These are phyloP conservation scores for Archilochus colubris DNA, from an alignment of 2,113 vertebrate genomes.

Conservation along the genomic window DNA sequence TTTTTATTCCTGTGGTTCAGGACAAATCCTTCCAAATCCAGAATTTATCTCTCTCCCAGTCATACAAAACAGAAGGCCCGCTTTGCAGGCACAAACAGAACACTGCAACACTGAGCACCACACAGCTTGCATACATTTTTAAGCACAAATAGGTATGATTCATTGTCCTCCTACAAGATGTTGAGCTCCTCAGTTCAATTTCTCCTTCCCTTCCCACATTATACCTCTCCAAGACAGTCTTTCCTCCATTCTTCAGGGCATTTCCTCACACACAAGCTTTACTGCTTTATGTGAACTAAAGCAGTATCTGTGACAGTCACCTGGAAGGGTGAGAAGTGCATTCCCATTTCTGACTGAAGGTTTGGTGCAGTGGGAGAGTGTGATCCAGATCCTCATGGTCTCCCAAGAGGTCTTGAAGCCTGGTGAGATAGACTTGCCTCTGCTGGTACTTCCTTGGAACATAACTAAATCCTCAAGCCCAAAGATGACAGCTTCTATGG, in stretches of 20 bases:
- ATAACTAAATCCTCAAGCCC: neutral
- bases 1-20: neutral
- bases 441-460: neutral
- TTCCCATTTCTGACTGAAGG: neutral
- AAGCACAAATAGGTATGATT: neutral
- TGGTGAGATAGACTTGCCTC: neutral
- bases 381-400: neutral
- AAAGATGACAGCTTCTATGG: neutral
- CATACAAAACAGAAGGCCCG: neutral
- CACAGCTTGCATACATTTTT: neutral
- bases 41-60: neutral
- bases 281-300: neutral
- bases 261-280: neutral
- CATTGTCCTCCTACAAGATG: neutral
- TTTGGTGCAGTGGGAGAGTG: neutral
- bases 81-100: neutral
- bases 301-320: neutral
- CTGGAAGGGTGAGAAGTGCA: neutral
- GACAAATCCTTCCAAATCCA: constrained; percentile 1
- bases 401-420: neutral
- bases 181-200: neutral
- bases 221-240: neutral
- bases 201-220: neutral
- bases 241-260: neutral
- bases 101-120: neutral